These are phyloP conservation scores for Hermatobates lingyangjiaoensis DNA, from an alignment of 1,140 invertebrate species.

Conservation along the genomic window DNA sequence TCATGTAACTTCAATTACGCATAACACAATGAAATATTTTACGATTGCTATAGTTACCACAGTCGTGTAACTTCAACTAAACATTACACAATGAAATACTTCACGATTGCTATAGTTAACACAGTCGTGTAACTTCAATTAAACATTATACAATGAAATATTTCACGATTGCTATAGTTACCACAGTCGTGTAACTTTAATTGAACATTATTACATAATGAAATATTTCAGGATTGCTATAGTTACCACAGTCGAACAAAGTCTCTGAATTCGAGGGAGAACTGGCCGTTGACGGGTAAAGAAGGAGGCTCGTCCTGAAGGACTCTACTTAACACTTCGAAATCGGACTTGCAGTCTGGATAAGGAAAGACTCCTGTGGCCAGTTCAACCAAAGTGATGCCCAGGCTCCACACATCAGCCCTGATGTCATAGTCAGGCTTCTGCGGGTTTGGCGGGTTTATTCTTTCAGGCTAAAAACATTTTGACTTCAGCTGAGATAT, in stretches of 20 bases:
- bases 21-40: too few relatives aligned
- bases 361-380: constrained; percentile 82
- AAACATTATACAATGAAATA: too few relatives aligned
- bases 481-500: background rate
- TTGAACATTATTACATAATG: too few relatives aligned
- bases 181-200: too few relatives aligned
- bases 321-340: constrained; percentile 82
- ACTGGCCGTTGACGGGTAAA: constrained; percentile 55
- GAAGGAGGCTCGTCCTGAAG: constrained; percentile 71
- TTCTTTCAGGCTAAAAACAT: constrained; percentile 69
- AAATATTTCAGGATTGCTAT: too few relatives aligned
- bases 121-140: too few relatives aligned
- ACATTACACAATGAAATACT: too few relatives aligned
- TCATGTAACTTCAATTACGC: too few relatives aligned
- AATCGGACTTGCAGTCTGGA: constrained; percentile 83
- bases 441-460: constrained; percentile 69
- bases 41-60: too few relatives aligned
- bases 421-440: constrained; percentile 92
- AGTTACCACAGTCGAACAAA: constrained; percentile 67
- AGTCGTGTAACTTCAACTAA: too few relatives aligned
- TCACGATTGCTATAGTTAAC: too few relatives aligned
- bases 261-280: constrained; percentile 60
- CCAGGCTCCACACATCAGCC: constrained; percentile 97
- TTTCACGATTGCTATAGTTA: too few relatives aligned
- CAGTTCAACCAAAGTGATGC: constrained; percentile 88